These are phyloP conservation scores for Catostylus mosaicus DNA, from an alignment of 30 jellyfish, hydroid and myxozoan genomes.

Conservation along the genomic window DNA sequence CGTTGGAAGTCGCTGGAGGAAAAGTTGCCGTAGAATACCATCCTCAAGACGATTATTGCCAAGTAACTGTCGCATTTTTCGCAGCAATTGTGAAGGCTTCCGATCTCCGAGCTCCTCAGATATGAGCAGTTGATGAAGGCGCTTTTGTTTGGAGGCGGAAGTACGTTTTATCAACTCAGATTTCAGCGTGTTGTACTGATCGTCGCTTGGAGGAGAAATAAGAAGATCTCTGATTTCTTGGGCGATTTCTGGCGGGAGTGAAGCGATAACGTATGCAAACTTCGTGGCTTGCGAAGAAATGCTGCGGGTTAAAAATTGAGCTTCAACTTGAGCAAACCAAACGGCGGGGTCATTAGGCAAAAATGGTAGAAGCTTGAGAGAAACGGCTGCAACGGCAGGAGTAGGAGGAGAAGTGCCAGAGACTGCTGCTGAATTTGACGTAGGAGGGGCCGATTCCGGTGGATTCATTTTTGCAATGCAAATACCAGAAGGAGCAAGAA, in stretches of 20 bases:
- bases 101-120: conserved; percentile 43
- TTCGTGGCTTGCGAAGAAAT: conserved; percentile 20
- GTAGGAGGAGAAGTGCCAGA: too few species aligned
- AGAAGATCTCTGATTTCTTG: conserved; percentile 34
- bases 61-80: conserved; percentile 25
- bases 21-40: too few species aligned
- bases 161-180: conserved; percentile 28
- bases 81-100: conserved; percentile 30
- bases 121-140: conserved; percentile 30
- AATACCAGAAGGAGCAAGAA: too few species aligned
- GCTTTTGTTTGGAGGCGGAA: conserved; percentile 47
- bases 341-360: conserved; percentile 16
- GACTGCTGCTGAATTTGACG: too few species aligned
- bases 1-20: too few species aligned
- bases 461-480: too few species aligned
- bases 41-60: too few species aligned
- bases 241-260: conserved; percentile 18
- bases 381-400: too few species aligned
- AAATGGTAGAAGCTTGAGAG: conserved; percentile 22
- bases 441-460: too few species aligned
- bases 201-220: conserved; percentile 4
- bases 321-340: conserved; percentile 44
- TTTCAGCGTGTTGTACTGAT: neutral
- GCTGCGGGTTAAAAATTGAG: conserved; percentile 33
- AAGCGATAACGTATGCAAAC: conserved; percentile 15